Evolutionary conservation across 2,888 invertebrate species (phyloP).

Genomic region (Ceratothoa steindachneri): DNA sequence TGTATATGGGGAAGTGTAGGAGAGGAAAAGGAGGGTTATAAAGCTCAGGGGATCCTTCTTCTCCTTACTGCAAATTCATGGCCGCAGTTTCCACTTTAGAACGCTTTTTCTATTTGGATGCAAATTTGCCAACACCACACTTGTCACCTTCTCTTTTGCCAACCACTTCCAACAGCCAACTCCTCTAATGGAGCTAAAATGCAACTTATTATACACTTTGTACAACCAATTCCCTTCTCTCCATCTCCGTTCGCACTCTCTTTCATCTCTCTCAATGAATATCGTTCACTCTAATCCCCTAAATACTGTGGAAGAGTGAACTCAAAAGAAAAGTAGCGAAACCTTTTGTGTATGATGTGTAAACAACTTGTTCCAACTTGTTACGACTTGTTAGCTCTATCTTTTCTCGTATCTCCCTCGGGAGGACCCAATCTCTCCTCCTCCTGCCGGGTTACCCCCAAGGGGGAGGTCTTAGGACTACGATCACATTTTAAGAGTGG

Average conservation of each 20-base stretch:
- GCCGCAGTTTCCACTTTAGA: constrained; percentile 6
- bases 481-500: no score
- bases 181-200: constrained; percentile 43
- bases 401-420: constrained; percentile 38
- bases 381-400: constrained; percentile 45
- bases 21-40: no score
- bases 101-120: constrained; percentile 31
- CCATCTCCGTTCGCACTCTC: no score
- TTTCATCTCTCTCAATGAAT: constrained; percentile 2
- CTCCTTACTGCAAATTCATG: neutral
- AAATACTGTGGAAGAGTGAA: constrained; percentile 16
- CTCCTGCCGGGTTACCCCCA: no score
- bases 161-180: constrained; percentile 39
- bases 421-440: no score
- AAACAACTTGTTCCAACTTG: constrained; percentile 46
- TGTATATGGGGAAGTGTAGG: no score
- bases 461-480: no score
- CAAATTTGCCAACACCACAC: constrained; percentile 40
- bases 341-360: constrained; percentile 36
- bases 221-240: constrained; percentile 34
- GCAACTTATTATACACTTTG: constrained; percentile 43
- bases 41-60: constrained; percentile 10
- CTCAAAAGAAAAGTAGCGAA: constrained; percentile 30
- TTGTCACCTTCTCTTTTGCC: constrained; percentile 44
- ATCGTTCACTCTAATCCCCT: constrained; percentile 21